Evolutionary conservation across 2,888 invertebrate genomes (phyloP).

Genomic region (Anticlea derivata): DNA sequence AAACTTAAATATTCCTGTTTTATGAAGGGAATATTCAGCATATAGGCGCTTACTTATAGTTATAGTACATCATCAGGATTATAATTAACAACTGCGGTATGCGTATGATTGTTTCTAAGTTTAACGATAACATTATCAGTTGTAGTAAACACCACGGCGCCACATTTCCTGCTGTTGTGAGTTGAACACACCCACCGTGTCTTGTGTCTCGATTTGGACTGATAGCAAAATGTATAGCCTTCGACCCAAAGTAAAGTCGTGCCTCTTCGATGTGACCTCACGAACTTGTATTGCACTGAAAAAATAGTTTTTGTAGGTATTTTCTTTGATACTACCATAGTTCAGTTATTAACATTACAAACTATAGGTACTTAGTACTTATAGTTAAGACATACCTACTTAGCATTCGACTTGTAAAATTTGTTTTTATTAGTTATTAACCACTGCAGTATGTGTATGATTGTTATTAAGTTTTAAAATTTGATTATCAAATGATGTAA

Average conservation of each 20-base stretch:
- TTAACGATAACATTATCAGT: not conserved
- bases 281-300: conserved; percentile 2
- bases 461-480: not conserved
- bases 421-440: too few relatives aligned
- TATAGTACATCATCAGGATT: not conserved
- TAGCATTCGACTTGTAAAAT: too few relatives aligned
- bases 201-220: conserved; percentile 7
- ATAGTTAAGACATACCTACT: too few relatives aligned
- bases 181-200: conserved; percentile 26
- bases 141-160: not conserved
- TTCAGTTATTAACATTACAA: too few relatives aligned
- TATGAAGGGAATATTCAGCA: too few relatives aligned
- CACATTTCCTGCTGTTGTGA: conserved; percentile 29
- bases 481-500: not conserved
- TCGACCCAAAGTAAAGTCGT: conserved; percentile 6
- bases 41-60: too few relatives aligned
- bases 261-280: conserved; percentile 4
- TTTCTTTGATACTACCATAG: too few relatives aligned
- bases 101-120: not conserved
- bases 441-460: not conserved
- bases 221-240: conserved; percentile 15
- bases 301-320: too few relatives aligned
- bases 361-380: too few relatives aligned
- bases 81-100: not conserved
- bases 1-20: too few relatives aligned